Evolutionary conservation across 2,797 vertebrate species (phyloP), one percentile per base, ranked within the genome.

Genomic region (Poeciliopsis gracilis): DNA sequence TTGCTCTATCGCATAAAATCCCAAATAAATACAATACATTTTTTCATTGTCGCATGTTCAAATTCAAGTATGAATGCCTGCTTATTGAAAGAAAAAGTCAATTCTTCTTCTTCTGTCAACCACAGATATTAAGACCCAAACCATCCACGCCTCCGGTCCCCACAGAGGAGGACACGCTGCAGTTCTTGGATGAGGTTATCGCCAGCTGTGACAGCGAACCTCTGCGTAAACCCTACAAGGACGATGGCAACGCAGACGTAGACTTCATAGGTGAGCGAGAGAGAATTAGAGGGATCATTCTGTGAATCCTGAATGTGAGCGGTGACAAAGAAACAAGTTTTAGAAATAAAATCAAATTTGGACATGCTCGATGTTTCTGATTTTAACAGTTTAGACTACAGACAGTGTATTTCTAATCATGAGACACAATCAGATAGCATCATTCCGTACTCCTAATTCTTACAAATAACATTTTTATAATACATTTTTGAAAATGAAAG

Each of bases 101-200:
- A 53, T 57, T 25, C 6, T 53, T 74, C 1, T 77, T 7, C 10
- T 1, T 0, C 75, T 77, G 49, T 55, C n/a, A 74, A 82, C 47
- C 20, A 33, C 88, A 96, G 95, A 85, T 30, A 72, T 71, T 84
- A 11, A 89, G 85, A 82, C 83, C 87, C 70, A 93, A 88, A 84
- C 91, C 93, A 0, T 92, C 93, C 0, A 92, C 93, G 0, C 96
- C 96, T 45, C 85, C 95, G 6, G 91, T 93, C 49, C 93, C 96
- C 0, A 96, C 92, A 2, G 97, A 97, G 86, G 96, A 96, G 1
- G 97, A 98, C 93, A 97, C 97, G 10, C 91, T 99, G 6, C 95
- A 96, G 84, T 99, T 96, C 93, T 97, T 99, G 13, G 98, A 99
- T 59, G 93, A 95, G 0, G 94, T 98, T 82, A 99, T 99, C 36